Conservation (phyloP, 2,113 vertebrate genomes). For the Cygnus atratus region DNA sequence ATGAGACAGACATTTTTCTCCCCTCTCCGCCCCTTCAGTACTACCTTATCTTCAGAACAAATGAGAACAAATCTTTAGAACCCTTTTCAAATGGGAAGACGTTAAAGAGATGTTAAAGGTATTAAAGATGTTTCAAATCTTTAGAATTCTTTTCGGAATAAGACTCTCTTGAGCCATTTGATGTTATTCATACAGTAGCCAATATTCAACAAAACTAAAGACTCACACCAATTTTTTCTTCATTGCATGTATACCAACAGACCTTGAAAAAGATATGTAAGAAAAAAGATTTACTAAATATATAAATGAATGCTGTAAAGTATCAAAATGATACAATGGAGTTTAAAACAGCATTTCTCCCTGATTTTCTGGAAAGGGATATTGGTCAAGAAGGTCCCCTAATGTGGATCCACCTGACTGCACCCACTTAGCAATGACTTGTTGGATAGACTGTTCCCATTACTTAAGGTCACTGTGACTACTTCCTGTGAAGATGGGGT, state of each 20-base stretch:
- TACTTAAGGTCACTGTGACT: background rate
- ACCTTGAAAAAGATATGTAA: background rate
- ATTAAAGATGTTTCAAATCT: no score
- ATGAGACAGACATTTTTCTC: background rate
- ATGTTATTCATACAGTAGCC: background rate
- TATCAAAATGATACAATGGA: background rate
- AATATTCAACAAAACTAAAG: background rate
- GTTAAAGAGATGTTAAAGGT: no score
- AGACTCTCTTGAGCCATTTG: background rate
- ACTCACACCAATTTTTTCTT: background rate
- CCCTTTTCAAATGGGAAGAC: no score
- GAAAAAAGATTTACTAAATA: background rate
- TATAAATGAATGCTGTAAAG: background rate
- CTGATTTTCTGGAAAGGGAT: background rate
- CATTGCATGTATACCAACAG: background rate
- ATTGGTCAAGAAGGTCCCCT: conserved; percentile 13
- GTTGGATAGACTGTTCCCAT: background rate
- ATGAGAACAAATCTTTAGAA: background rate
- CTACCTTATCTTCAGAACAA: background rate
- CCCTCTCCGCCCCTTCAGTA: background rate
- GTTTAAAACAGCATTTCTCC: background rate
- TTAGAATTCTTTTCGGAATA: no score
- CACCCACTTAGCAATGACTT: background rate
- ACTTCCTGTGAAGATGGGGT: background rate
- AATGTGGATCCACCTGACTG: background rate